A percentile compares a stretch with the other conserved stretches of the same genome.
phyloP scores from a whole-genome alignment of 1,140 invertebrate genomes.

The Zaprionus taronus region DNA sequence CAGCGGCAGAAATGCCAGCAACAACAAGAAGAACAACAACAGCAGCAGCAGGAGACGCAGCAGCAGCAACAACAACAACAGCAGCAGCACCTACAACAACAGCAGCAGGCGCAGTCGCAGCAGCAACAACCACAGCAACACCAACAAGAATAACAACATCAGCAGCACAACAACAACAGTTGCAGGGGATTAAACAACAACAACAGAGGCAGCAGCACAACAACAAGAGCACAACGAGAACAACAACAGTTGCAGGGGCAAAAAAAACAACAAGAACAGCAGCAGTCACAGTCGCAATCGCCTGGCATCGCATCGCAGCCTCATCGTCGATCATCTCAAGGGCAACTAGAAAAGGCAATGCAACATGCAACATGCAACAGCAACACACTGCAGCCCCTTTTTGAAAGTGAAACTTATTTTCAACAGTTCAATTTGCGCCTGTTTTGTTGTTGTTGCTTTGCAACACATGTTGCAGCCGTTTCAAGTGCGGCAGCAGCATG shows the following conservation, averaged over 20 bases:
- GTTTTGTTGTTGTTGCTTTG: neutral
- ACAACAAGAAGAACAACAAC: conserved; percentile 7
- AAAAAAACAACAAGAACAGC: no score
- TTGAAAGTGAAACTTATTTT: conserved; percentile 42
- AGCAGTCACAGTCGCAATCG: no score
- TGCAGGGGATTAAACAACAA: no score
- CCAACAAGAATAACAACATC: no score
- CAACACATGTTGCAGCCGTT: conserved; percentile 41
- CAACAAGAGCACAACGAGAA: no score
- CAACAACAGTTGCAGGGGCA: no score
- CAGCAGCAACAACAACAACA: conserved; percentile 7
- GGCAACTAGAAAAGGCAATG: conserved; percentile 26
- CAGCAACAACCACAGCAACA: neutral
- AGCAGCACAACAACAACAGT: no score
- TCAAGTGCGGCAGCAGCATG: conserved; percentile 35
- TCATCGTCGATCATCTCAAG: conserved; percentile 15
- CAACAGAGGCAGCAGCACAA: no score
- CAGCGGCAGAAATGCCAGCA: neutral
- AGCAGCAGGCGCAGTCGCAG: neutral
- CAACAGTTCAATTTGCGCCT: conserved; percentile 54
- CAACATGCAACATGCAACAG: neutral
- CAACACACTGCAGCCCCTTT: conserved; percentile 11
- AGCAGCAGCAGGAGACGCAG: conserved; percentile 1
- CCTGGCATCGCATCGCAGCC: no score
- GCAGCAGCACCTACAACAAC: neutral